These are phyloP conservation scores for Leiothrix lutea DNA, from an alignment of 2,113 vertebrate species.

Conservation along the genomic window DNA sequence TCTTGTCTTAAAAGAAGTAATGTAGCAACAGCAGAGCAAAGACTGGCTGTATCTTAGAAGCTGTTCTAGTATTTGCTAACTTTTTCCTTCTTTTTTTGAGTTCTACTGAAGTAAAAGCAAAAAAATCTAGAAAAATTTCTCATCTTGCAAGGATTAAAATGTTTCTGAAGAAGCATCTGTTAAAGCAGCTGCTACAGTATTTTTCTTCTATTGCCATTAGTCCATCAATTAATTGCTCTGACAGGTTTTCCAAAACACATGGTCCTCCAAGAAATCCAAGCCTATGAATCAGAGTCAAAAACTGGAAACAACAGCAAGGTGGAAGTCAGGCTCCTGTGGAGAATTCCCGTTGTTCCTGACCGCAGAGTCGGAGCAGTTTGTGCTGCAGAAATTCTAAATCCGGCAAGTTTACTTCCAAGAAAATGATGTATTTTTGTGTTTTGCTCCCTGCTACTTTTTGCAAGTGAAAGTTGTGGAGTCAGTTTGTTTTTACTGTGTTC, in stretches of 20 bases:
- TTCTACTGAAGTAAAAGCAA: background rate
- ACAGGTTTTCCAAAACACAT: constrained; percentile 4
- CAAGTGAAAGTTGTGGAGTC: background rate
- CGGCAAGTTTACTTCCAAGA: background rate
- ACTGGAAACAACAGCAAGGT: background rate
- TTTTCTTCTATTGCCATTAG: background rate
- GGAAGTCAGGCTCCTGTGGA: background rate
- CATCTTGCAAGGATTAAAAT: background rate
- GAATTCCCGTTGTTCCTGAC: background rate
- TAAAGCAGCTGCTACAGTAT: background rate
- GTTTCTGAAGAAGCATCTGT: constrained; percentile 42
- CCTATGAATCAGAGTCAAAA: background rate
- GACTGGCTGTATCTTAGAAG: background rate
- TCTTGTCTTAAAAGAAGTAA: background rate
- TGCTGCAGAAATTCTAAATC: background rate
- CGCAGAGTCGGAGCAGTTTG: background rate
- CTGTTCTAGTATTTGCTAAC: background rate
- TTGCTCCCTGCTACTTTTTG: background rate
- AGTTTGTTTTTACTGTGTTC: background rate
- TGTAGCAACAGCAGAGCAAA: background rate
- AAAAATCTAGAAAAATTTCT: background rate
- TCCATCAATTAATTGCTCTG: constrained; percentile 10
- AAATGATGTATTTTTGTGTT: background rate
- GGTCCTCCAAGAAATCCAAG: background rate
- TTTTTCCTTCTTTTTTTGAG: background rate